A percentile compares a stretch with the other conserved stretches of the same genome.
These are phyloP conservation scores for Branchipolynoe longqiensis DNA, from an alignment of 2,888 invertebrate species.

Conservation along the genomic window DNA sequence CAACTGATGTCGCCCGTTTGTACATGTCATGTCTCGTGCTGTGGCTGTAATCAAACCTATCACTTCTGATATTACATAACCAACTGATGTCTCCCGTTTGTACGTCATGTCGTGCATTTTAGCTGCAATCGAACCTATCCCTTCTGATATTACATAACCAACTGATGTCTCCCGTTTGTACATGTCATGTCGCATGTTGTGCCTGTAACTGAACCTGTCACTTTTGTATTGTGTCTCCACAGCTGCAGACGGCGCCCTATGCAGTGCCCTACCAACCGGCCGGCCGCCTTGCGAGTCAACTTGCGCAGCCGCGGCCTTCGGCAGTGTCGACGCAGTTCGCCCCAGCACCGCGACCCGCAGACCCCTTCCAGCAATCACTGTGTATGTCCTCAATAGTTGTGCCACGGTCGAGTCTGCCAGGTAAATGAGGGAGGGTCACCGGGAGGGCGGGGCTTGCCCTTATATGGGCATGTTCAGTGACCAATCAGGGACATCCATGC, in stretches of 20 bases:
- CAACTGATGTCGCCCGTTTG: no score
- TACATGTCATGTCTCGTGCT: no score
- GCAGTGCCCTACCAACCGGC: constrained; percentile 79
- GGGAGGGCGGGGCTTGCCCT: constrained; percentile 34
- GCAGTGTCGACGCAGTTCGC: constrained; percentile 60
- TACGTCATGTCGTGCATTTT: no score
- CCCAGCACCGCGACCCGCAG: constrained; percentile 83
- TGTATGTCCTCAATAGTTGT: constrained; percentile 94
- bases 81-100: no score
- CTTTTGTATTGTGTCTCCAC: no score
- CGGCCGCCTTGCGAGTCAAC: constrained; percentile 78
- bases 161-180: no score
- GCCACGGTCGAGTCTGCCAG: constrained; percentile 88
- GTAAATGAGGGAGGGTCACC: constrained; percentile 66
- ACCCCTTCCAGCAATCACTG: constrained; percentile 92
- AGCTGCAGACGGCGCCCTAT: constrained; percentile 85
- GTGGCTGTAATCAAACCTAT: no score
- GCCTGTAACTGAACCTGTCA: no score
- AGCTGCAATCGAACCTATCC: no score
- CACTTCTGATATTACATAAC: no score
- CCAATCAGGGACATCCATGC: constrained; percentile 53
- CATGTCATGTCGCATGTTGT: neutral
- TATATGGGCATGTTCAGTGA: constrained; percentile 44
- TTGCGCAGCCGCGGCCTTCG: constrained; percentile 70
- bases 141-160: no score